These are phyloP conservation scores for Kuschelorhynchus macadamiae DNA, from an alignment of 2,888 invertebrate genomes.

Conservation along the genomic window DNA sequence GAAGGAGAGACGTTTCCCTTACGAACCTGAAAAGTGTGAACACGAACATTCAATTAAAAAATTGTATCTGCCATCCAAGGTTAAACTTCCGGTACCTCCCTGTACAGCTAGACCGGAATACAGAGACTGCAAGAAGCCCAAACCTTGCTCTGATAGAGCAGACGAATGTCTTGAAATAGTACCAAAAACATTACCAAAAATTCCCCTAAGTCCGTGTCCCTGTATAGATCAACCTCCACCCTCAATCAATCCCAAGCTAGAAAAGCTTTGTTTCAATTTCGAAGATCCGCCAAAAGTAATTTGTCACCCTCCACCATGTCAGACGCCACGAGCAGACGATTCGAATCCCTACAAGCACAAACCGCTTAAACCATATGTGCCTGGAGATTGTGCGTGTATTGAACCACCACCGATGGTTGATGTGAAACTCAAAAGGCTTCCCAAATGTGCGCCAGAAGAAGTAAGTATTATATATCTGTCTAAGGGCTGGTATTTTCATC, in stretches of 20 bases:
- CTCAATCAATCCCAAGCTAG: slow-evolving; percentile 41
- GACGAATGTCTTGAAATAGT: slow-evolving; percentile 42
- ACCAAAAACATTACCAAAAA: slow-evolving; percentile 48
- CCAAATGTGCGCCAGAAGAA: slow-evolving; percentile 42
- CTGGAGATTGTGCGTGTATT: slow-evolving; percentile 50
- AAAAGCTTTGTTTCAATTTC: slow-evolving; percentile 46
- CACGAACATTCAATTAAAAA: slow-evolving; percentile 6
- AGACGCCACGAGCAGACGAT: slow-evolving; percentile 29
- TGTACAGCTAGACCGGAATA: slow-evolving; percentile 31
- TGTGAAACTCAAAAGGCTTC: slow-evolving; percentile 41
- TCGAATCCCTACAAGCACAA: slow-evolving; percentile 23
- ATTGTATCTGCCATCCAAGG: slow-evolving; percentile 42
- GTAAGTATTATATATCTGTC: slow-evolving; percentile 6
- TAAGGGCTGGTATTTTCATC: too few relatives aligned
- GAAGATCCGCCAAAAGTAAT: slow-evolving; percentile 50
- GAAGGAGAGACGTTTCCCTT: slow-evolving; percentile 9
- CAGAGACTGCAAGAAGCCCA: slow-evolving; percentile 12
- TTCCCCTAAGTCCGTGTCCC: slow-evolving; percentile 45
- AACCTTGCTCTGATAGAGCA: slow-evolving; percentile 45
- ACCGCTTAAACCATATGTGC: slow-evolving; percentile 32
- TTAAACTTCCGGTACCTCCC: slow-evolving; percentile 31
- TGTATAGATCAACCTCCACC: slow-evolving; percentile 49
- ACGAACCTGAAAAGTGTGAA: slow-evolving; percentile 43
- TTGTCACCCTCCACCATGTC: slow-evolving; percentile 15
- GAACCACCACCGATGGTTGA: slow-evolving; percentile 48